Evolutionary conservation across 1,140 invertebrate genomes (phyloP).

Genomic region (Zophobas morio): DNA sequence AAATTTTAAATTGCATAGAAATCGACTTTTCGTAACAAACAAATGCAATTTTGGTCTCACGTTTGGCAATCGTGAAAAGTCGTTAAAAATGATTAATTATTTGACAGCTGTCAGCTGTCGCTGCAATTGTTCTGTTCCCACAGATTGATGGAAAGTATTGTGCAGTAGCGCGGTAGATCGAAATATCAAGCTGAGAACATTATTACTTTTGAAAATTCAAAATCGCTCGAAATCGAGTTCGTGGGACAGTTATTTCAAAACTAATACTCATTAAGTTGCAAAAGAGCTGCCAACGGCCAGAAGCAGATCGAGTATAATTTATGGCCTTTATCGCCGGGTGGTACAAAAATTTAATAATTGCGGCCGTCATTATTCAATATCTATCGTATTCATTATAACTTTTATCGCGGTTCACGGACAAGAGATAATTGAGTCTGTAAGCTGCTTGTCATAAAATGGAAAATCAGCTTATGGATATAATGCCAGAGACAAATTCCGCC

Average conservation of each 20-base stretch:
- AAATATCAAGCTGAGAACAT: background rate
- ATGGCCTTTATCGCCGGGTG: constrained; percentile 4
- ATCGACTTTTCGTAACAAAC: too few relatives aligned
- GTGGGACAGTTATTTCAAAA: constrained; percentile 2
- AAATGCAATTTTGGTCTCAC: too few relatives aligned
- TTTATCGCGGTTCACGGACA: background rate
- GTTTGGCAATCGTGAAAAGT: background rate
- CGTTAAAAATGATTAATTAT: constrained; percentile 28
- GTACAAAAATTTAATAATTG: background rate
- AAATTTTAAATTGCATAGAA: background rate
- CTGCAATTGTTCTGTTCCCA: constrained; percentile 14
- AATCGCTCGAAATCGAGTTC: constrained; percentile 9
- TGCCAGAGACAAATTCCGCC: background rate
- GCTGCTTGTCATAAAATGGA: background rate
- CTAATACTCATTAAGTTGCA: constrained; percentile 1
- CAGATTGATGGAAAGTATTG: constrained; percentile 13
- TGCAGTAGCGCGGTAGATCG: background rate
- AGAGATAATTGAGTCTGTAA: background rate
- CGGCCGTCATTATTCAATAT: background rate
- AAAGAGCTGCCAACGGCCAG: background rate
- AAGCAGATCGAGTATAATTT: background rate
- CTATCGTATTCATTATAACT: background rate
- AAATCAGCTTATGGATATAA: background rate
- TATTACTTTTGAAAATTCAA: constrained; percentile 9
- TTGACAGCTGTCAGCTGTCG: constrained; percentile 17